Evolutionary conservation across 2,888 invertebrate genomes (phyloP).

Genomic region (Phymatocera aterrima): DNA sequence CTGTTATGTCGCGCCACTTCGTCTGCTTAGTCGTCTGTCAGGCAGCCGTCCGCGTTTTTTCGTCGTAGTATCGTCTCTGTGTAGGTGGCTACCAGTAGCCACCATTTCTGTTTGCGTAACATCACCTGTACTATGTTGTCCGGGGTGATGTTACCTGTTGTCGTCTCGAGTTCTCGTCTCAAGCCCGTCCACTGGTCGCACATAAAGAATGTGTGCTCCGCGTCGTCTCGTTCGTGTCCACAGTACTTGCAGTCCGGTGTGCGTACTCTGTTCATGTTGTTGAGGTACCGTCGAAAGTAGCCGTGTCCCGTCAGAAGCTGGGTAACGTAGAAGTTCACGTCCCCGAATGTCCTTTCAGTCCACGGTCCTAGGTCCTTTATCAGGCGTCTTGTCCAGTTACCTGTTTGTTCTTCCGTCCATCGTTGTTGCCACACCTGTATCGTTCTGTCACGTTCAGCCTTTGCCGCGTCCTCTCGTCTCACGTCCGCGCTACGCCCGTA

Average conservation of each 20-base stretch:
- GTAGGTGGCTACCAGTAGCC: background rate
- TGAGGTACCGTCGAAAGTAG: slow-evolving; percentile 53
- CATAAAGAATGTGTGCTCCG: slow-evolving; percentile 52
- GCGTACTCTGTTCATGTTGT: slow-evolving; percentile 46
- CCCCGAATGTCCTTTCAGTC: background rate
- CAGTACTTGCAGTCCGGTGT: slow-evolving; percentile 50
- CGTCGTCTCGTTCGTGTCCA: slow-evolving; percentile 45
- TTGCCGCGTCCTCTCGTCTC: slow-evolving; percentile 24
- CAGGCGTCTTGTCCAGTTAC: slow-evolving; percentile 45
- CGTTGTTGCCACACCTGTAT: slow-evolving; percentile 45
- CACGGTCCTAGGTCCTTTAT: slow-evolving; percentile 28
- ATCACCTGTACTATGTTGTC: slow-evolving; percentile 47
- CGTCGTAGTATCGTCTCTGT: background rate
- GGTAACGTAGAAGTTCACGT: slow-evolving; percentile 53
- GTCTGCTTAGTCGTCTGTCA: background rate
- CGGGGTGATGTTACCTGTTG: slow-evolving; percentile 39
- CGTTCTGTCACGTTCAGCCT: slow-evolving; percentile 1
- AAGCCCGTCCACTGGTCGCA: slow-evolving; percentile 46
- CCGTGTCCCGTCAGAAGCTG: slow-evolving; percentile 57
- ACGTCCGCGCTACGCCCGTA: slow-evolving; percentile 6
- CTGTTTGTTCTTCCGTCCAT: slow-evolving; percentile 37
- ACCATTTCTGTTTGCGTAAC: slow-evolving; percentile 14
- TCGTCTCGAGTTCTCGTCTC: background rate
- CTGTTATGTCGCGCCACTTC: no score
- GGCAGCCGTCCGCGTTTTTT: slow-evolving; percentile 14